These are phyloP conservation scores for Plebejus anna DNA, from an alignment of 2,888 invertebrate species.

Conservation along the genomic window DNA sequence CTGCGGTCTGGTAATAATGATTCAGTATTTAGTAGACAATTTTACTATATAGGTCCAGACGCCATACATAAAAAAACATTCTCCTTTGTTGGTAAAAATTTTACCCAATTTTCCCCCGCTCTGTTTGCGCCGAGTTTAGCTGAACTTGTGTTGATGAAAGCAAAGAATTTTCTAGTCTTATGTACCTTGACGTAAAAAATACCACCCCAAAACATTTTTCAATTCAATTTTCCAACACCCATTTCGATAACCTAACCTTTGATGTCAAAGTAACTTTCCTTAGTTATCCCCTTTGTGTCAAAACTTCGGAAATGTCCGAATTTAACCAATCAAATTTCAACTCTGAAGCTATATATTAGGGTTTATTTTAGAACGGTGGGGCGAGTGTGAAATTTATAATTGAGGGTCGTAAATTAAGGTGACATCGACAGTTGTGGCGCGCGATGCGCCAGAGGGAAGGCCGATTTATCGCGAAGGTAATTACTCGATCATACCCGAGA, in stretches of 20 bases:
- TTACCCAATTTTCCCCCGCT: too few relatives aligned
- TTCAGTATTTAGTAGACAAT: too few relatives aligned
- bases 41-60: too few relatives aligned
- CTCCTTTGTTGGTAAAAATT: too few relatives aligned
- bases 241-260: slow-evolving; percentile 18
- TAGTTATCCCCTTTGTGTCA: slow-evolving; percentile 24
- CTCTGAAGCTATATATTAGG: not conserved
- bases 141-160: too few relatives aligned
- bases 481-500: slow-evolving; percentile 67
- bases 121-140: too few relatives aligned
- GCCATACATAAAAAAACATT: too few relatives aligned
- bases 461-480: slow-evolving; percentile 75
- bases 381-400: slow-evolving; percentile 75
- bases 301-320: slow-evolving; percentile 4
- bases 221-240: slow-evolving; percentile 21
- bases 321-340: not conserved
- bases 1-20: too few relatives aligned
- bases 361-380: slow-evolving; percentile 1
- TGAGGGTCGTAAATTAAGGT: slow-evolving; percentile 80
- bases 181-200: not conserved
- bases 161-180: too few relatives aligned
- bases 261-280: slow-evolving; percentile 26
- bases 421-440: slow-evolving; percentile 78
- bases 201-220: slow-evolving; percentile 17
- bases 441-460: slow-evolving; percentile 50